Percentiles rank a stretch among this genome's conserved stretches.
These are phyloP conservation scores for Phrynosoma platyrhinos DNA, from an alignment of 2,113 vertebrate genomes.

Conservation along the genomic window DNA sequence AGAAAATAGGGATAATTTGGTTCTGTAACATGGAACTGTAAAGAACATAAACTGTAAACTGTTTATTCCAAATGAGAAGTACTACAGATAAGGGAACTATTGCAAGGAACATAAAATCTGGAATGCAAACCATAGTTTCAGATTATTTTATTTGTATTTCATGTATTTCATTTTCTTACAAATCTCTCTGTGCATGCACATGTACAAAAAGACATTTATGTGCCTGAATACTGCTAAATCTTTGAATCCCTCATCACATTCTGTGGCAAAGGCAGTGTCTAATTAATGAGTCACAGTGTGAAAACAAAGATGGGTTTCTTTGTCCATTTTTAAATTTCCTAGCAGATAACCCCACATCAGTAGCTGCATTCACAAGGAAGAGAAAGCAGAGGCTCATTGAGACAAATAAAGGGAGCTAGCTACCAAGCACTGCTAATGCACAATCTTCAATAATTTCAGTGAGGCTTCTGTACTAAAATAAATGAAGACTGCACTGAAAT, in stretches of 20 bases:
- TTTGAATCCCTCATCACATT: conserved; percentile 7
- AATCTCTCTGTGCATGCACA: too few relatives aligned
- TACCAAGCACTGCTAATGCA: background rate
- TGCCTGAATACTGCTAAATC: background rate
- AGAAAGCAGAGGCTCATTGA: background rate
- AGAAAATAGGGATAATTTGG: background rate
- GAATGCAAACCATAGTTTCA: background rate
- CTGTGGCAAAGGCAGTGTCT: background rate
- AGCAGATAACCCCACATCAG: background rate
- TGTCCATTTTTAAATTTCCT: conserved; percentile 12
- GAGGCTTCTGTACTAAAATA: background rate
- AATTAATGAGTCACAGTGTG: conserved; percentile 5
- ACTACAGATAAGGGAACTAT: background rate
- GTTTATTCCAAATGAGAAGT: background rate
- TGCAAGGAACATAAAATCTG: background rate
- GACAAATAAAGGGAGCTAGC: background rate
- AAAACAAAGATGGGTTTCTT: conserved; percentile 5
- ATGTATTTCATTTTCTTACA: background rate
- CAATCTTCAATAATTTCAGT: conserved; percentile 1
- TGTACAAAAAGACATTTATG: background rate
- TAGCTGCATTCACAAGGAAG: conserved; percentile 1
- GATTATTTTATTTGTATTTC: background rate
- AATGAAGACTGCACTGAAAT: background rate
- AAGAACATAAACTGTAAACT: background rate
- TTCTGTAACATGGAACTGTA: background rate